phyloP scores from a whole-genome alignment of 1,140 invertebrate genomes.

The Monochamus saltuarius region DNA sequence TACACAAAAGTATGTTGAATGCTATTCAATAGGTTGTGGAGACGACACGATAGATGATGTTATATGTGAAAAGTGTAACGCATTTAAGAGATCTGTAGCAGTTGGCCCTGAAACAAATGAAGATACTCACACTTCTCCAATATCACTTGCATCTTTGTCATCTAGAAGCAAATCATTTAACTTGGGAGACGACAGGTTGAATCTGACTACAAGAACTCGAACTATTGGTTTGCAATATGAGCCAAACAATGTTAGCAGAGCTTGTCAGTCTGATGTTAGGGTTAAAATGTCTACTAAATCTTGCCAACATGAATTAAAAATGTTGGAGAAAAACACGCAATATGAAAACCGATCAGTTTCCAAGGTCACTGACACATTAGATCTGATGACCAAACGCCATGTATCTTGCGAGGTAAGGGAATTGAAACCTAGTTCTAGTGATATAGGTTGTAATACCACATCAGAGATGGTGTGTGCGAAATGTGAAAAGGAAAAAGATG shows the following conservation, averaged over 20 bases:
- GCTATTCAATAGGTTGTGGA: conserved; percentile 53
- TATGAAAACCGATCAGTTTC: conserved; percentile 32
- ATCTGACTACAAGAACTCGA: conserved; percentile 34
- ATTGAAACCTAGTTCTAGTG: conserved; percentile 21
- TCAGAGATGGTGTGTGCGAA: conserved; percentile 19
- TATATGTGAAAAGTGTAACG: conserved; percentile 57
- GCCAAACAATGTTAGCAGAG: conserved; percentile 27
- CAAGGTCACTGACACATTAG: conserved; percentile 44
- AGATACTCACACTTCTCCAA: conserved; percentile 29
- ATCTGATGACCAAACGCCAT: conserved; percentile 32
- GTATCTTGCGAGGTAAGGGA: conserved; percentile 34
- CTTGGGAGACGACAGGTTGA: conserved; percentile 45
- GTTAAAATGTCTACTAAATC: conserved; percentile 42
- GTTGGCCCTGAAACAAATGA: conserved; percentile 50
- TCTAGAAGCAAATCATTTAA: conserved; percentile 49
- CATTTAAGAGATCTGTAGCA: conserved; percentile 50
- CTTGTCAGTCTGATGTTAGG: conserved; percentile 38
- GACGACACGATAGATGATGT: conserved; percentile 53
- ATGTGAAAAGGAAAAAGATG: conserved; percentile 33
- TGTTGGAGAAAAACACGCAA: conserved; percentile 41
- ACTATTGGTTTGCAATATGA: conserved; percentile 44
- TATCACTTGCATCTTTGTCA: conserved; percentile 44
- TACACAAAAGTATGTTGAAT: conserved; percentile 50
- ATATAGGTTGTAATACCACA: conserved; percentile 33
- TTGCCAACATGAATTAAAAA: conserved; percentile 47